phyloP scores from a whole-genome alignment of 1,140 invertebrate genomes.

The Camponotus pennsylvanicus region DNA sequence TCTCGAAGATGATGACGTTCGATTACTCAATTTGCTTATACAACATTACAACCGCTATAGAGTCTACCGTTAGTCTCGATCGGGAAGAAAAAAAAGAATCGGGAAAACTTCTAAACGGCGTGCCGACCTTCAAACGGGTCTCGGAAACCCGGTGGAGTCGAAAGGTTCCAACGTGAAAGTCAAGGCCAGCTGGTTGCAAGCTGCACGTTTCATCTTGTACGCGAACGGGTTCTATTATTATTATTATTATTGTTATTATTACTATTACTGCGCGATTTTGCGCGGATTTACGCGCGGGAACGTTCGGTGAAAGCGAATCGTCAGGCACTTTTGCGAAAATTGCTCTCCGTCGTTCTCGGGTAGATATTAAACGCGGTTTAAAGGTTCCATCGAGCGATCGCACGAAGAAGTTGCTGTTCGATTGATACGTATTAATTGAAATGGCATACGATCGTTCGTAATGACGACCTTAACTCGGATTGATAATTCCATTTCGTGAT shows the following conservation, averaged over 20 bases:
- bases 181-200: slow-evolving; percentile 64
- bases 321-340: slow-evolving; percentile 67
- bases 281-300: not conserved
- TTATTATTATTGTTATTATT: slow-evolving; percentile 19
- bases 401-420: slow-evolving; percentile 6
- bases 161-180: slow-evolving; percentile 65
- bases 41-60: not conserved
- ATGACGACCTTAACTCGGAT: not conserved
- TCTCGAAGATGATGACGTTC: slow-evolving; percentile 1
- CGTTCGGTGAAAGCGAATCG: slow-evolving; percentile 67
- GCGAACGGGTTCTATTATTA: slow-evolving; percentile 32
- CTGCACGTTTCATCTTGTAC: slow-evolving; percentile 34
- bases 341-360: slow-evolving; percentile 39
- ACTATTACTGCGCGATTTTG: slow-evolving; percentile 1
- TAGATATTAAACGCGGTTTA: slow-evolving; percentile 19
- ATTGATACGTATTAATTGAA: slow-evolving; percentile 26
- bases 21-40: slow-evolving; percentile 54
- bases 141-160: slow-evolving; percentile 7
- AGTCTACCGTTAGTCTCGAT: slow-evolving; percentile 43
- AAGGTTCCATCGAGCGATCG: slow-evolving; percentile 21
- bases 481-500: slow-evolving; percentile 20
- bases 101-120: slow-evolving; percentile 37
- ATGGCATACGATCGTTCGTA: not conserved
- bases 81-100: slow-evolving; percentile 14
- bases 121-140: slow-evolving; percentile 58